A percentile compares a stretch with the other conserved stretches of the same genome.
phyloP scores from a whole-genome alignment of 2,888 invertebrate species.

The Acronicta aceris region DNA sequence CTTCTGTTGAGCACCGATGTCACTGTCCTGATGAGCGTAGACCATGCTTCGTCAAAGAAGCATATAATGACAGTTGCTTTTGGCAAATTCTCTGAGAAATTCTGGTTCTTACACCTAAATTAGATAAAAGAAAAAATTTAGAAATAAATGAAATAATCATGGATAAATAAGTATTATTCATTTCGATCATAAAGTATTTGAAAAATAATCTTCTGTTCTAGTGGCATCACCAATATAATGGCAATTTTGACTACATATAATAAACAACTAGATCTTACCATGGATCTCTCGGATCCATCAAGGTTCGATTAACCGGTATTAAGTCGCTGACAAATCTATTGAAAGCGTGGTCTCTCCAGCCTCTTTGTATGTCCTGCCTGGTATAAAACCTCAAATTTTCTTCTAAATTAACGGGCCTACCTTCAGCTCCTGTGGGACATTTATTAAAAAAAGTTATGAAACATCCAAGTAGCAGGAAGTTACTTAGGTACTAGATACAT shows the following conservation, averaged over 20 bases:
- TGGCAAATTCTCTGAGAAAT: slow-evolving; percentile 90
- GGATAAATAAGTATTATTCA: too few relatives aligned
- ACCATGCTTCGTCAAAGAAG: slow-evolving; percentile 99
- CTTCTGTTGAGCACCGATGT: slow-evolving; percentile 98
- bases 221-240: too few relatives aligned
- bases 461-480: background rate
- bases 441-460: too few relatives aligned
- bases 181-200: too few relatives aligned
- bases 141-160: too few relatives aligned
- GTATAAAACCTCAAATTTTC: slow-evolving; percentile 93
- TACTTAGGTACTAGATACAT: too few relatives aligned
- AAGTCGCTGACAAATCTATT: slow-evolving; percentile 99
- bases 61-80: slow-evolving; percentile 96
- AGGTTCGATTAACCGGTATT: slow-evolving; percentile 95
- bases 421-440: slow-evolving; percentile 75
- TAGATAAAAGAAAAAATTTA: too few relatives aligned
- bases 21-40: slow-evolving; percentile 96
- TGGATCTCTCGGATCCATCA: slow-evolving; percentile 96
- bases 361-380: slow-evolving; percentile 94
- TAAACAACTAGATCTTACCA: slow-evolving; percentile 91
- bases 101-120: slow-evolving; percentile 92
- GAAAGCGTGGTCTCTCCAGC: slow-evolving; percentile 99
- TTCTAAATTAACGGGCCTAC: slow-evolving; percentile 94
- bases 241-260: too few relatives aligned
- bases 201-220: too few relatives aligned